Evolutionary conservation across 2,888 invertebrate species (phyloP).

Genomic region (Orthonychiurus folsomi): DNA sequence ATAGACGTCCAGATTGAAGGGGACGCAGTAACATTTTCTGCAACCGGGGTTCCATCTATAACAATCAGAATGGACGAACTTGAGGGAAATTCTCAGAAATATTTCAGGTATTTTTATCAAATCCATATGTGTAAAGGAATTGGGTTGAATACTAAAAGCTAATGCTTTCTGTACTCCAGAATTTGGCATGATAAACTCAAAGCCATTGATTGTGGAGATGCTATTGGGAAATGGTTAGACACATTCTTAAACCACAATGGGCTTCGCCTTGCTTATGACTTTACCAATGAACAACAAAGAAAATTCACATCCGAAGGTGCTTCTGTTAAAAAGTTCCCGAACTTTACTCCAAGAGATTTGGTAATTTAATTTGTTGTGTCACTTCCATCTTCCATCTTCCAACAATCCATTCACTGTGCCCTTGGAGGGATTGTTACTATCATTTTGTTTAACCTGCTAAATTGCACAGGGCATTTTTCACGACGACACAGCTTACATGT

Average conservation of each 20-base stretch:
- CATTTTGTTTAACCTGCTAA: no score
- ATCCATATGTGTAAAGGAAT: no score
- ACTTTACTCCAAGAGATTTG: not conserved
- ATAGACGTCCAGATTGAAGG: constrained; percentile 16
- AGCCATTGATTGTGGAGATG: constrained; percentile 30
- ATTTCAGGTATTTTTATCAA: not conserved
- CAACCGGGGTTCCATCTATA: constrained; percentile 10
- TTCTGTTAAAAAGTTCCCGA: not conserved
- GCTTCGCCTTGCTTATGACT: constrained; percentile 24
- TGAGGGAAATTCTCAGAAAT: not conserved
- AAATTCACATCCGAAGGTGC: constrained; percentile 12
- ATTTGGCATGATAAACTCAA: constrained; percentile 19
- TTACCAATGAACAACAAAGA: constrained; percentile 13
- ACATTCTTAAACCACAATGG: constrained; percentile 16
- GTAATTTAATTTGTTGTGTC: not conserved
- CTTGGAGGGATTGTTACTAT: no score
- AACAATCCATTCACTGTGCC: no score
- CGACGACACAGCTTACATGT: constrained; percentile 36
- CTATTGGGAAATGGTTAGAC: constrained; percentile 24
- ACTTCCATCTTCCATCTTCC: not conserved
- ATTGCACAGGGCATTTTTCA: constrained; percentile 36
- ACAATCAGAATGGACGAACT: not conserved
- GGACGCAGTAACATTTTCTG: constrained; percentile 15
- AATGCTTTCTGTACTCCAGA: constrained; percentile 4
- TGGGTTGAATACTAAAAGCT: no score